Evolutionary conservation across 2,113 vertebrate genomes (phyloP).

Genomic region (Falcunculus frontatus): DNA sequence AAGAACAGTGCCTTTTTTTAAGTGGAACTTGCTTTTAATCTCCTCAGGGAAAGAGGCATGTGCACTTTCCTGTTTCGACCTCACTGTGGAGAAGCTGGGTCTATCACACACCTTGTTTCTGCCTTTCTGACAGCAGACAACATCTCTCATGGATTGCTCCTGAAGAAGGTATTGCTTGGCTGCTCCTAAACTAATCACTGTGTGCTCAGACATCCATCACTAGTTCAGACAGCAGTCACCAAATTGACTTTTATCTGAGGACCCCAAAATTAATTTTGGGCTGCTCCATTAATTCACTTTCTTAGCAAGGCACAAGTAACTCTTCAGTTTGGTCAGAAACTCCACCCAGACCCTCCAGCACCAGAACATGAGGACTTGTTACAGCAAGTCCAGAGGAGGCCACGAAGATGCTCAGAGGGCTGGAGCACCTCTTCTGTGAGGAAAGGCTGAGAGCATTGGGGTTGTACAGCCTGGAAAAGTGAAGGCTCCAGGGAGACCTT

Average conservation of each 20-base stretch:
- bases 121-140: conserved; percentile 96
- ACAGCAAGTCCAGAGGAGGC: not conserved
- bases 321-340: not conserved
- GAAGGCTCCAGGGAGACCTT: not conserved
- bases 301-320: not conserved
- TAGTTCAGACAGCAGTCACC: not conserved
- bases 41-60: conserved; percentile 85
- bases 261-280: not conserved
- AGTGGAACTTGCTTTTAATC: conserved; percentile 7
- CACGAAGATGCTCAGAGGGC: not conserved
- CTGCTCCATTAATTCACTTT: not conserved
- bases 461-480: not conserved
- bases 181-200: not conserved
- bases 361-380: not conserved
- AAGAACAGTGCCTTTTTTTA: not conserved
- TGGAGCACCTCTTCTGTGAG: not conserved
- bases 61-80: conserved; percentile 95
- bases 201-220: not conserved
- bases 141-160: conserved; percentile 95
- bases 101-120: conserved; percentile 96
- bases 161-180: conserved; percentile 87
- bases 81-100: conserved; percentile 96
- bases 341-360: not conserved
- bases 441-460: not conserved
- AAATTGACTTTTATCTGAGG: not conserved